phyloP scores from a whole-genome alignment of 1,140 invertebrate genomes.

The Orius insidiosus region DNA sequence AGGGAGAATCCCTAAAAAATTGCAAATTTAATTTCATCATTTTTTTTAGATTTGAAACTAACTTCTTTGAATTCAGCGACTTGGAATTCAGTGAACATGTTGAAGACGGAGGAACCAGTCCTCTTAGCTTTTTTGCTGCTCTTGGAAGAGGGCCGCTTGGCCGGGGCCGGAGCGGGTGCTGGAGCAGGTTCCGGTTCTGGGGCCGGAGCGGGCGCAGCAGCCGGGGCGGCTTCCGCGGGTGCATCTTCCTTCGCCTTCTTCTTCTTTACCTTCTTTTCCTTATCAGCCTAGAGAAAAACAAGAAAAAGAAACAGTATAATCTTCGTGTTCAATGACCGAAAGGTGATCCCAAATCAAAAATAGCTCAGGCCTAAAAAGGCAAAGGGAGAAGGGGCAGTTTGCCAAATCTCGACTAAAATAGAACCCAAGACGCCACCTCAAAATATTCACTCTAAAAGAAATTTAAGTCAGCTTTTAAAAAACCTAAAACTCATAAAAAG shows the following conservation, averaged over 20 bases:
- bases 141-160: slow-evolving; percentile 33
- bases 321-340: no score
- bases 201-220: slow-evolving; percentile 26
- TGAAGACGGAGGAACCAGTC: slow-evolving; percentile 84
- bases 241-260: slow-evolving; percentile 40
- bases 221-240: slow-evolving; percentile 33
- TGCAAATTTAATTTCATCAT: slow-evolving; percentile 1
- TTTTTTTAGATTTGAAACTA: slow-evolving; percentile 19
- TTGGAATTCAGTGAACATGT: slow-evolving; percentile 87
- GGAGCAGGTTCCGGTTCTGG: slow-evolving; percentile 36
- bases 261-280: slow-evolving; percentile 66
- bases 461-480: no score
- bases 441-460: no score
- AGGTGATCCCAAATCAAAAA: no score
- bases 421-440: no score
- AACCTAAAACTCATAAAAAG: no score
- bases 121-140: slow-evolving; percentile 49
- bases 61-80: slow-evolving; percentile 93
- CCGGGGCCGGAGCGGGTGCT: slow-evolving; percentile 35
- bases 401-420: no score
- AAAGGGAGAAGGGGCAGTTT: no score
- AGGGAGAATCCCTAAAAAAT: slow-evolving; percentile 73
- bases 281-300: slow-evolving; percentile 44
- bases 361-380: no score
- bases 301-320: background rate